Conservation (phyloP, 2,888 invertebrate species). For the Agrochola lota region DNA sequence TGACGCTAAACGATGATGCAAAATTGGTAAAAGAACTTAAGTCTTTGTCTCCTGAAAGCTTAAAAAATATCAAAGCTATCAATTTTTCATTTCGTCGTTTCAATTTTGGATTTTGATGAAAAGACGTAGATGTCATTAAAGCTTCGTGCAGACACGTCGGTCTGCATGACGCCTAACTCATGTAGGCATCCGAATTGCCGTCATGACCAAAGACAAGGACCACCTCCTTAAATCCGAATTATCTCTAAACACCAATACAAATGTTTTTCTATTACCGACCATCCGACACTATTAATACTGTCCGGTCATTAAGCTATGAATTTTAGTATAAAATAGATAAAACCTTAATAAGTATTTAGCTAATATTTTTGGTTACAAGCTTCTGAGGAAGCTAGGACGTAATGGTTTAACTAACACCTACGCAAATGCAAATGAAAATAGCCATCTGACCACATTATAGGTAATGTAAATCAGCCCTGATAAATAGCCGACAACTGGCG, state of each 20-base stretch:
- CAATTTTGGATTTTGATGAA: background rate
- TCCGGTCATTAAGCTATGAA: no score
- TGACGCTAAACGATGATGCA: background rate
- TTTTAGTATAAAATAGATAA: background rate
- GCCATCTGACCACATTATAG: background rate
- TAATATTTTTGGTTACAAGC: background rate
- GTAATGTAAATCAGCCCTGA: conserved; percentile 48
- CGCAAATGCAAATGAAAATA: background rate
- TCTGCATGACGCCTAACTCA: no score
- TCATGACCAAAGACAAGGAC: no score
- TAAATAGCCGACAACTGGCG: conserved; percentile 22
- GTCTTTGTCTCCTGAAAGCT: background rate
- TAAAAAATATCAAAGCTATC: background rate
- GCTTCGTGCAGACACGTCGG: no score
- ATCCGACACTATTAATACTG: background rate
- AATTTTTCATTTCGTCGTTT: background rate
- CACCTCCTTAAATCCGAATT: background rate
- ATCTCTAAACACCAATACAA: background rate
- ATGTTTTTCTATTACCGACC: background rate
- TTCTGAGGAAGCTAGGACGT: background rate
- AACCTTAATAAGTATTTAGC: background rate
- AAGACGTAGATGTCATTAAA: no score
- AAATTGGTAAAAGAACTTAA: background rate
- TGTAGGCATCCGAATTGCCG: no score
- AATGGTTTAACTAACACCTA: background rate